phyloP scores from a whole-genome alignment of 53 echinoderm and acorn worm species.

The Henricia sp. region DNA sequence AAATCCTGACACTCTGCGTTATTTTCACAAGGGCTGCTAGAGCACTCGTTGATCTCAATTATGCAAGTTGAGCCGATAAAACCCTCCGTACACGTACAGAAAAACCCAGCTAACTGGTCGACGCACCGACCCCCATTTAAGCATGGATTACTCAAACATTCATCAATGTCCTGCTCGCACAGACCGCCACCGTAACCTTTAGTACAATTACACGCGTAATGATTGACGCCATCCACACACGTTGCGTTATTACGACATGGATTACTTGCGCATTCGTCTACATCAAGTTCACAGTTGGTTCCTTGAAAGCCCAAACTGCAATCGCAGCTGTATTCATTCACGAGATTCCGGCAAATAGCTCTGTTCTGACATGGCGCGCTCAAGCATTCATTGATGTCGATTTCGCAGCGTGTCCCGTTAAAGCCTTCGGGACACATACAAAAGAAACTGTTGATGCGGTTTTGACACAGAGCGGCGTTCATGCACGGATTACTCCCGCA shows the following conservation, averaged over 20 bases:
- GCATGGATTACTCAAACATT: slow-evolving; percentile 75
- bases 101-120: slow-evolving; percentile 58
- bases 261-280: slow-evolving; percentile 66
- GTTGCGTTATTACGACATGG: slow-evolving; percentile 60
- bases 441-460: slow-evolving; percentile 47
- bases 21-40: slow-evolving; percentile 67
- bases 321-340: slow-evolving; percentile 56
- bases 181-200: slow-evolving; percentile 60
- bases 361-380: slow-evolving; percentile 67
- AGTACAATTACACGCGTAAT: slow-evolving; percentile 55
- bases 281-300: slow-evolving; percentile 50
- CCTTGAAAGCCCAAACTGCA: slow-evolving; percentile 60
- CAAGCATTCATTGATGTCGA: slow-evolving; percentile 68
- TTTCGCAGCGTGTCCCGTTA: slow-evolving; percentile 46
- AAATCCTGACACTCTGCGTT: slow-evolving; percentile 45
- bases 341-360: slow-evolving; percentile 62
- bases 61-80: slow-evolving; percentile 60
- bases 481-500: slow-evolving; percentile 64
- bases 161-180: slow-evolving; percentile 63
- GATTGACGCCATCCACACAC: slow-evolving; percentile 60
- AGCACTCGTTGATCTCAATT: slow-evolving; percentile 68
- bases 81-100: slow-evolving; percentile 61
- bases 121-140: slow-evolving; percentile 59
- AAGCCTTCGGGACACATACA: slow-evolving; percentile 67
- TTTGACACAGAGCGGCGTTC: slow-evolving; percentile 53